These are phyloP conservation scores for Drosophila nr. perissopoda DNA, from an alignment of 2,888 invertebrate genomes.

Conservation along the genomic window DNA sequence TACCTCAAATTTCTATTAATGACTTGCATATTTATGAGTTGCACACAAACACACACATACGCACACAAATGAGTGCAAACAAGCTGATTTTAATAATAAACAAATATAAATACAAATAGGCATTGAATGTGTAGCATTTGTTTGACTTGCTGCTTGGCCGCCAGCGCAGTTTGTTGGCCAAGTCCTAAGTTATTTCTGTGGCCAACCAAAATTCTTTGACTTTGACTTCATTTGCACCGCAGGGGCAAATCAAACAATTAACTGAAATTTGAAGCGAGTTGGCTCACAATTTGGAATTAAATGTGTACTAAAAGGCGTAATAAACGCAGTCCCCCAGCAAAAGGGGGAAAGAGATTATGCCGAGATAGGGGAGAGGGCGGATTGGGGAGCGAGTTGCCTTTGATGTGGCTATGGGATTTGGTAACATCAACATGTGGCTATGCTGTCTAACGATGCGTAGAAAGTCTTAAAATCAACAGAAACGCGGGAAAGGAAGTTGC, in stretches of 20 bases:
- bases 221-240: constrained; percentile 36
- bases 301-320: constrained; percentile 68
- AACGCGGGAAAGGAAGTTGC: constrained; percentile 59
- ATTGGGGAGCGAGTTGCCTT: constrained; percentile 35
- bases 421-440: constrained; percentile 73
- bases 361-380: neutral
- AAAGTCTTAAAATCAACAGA: constrained; percentile 74
- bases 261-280: constrained; percentile 61
- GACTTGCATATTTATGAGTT: constrained; percentile 78
- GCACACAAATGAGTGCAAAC: constrained; percentile 58
- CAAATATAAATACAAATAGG: constrained; percentile 69
- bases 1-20: constrained; percentile 77
- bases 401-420: constrained; percentile 73
- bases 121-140: constrained; percentile 64
- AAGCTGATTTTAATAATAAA: constrained; percentile 76
- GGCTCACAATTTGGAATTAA: constrained; percentile 35
- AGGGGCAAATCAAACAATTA: constrained; percentile 60
- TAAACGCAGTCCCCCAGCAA: constrained; percentile 36
- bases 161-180: constrained; percentile 35
- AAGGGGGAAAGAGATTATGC: neutral
- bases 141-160: constrained; percentile 58
- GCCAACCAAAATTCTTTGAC: constrained; percentile 36
- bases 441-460: constrained; percentile 64
- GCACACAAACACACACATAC: constrained; percentile 21
- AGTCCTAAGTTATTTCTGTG: constrained; percentile 27